phyloP scores from a whole-genome alignment of 2,797 vertebrate species.

The Carcharodon carcharias region DNA sequence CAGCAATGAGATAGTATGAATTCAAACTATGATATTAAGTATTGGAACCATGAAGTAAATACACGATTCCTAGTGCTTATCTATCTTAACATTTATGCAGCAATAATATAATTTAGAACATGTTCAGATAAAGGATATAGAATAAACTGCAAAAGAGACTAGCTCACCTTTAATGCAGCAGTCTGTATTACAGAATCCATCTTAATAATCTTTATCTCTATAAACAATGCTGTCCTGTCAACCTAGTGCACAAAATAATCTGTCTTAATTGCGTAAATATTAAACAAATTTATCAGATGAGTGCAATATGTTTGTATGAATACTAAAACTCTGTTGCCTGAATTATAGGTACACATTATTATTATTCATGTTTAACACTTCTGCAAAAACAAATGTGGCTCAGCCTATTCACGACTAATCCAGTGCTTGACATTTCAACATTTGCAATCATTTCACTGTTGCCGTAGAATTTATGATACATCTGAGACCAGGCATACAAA shows the following conservation, averaged over 20 bases:
- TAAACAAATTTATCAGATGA: conserved; percentile 30
- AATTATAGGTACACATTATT: not conserved
- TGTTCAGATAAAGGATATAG: not conserved
- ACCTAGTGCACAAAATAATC: not conserved
- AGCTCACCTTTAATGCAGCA: not conserved
- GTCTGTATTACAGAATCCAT: conserved; percentile 5
- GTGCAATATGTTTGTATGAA: not conserved
- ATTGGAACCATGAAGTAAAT: not conserved
- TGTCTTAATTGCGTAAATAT: conserved; percentile 20
- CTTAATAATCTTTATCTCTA: conserved; percentile 22
- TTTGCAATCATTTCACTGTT: conserved; percentile 22
- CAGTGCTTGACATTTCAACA: conserved; percentile 16
- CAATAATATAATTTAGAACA: not conserved
- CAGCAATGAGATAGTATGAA: not conserved
- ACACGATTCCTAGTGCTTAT: not conserved
- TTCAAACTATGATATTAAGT: not conserved
- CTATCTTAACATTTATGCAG: not conserved
- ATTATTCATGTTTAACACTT: conserved; percentile 30
- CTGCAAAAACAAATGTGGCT: not conserved
- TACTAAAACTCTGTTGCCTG: conserved; percentile 12
- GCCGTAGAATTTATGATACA: conserved; percentile 7
- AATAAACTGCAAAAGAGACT: not conserved
- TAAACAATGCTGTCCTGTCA: conserved; percentile 6
- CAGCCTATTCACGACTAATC: conserved; percentile 12
- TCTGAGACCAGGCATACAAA: not conserved